Base-by-base conservation (phyloP, 2,113 vertebrate genomes). In the Caretta caretta region DNA sequence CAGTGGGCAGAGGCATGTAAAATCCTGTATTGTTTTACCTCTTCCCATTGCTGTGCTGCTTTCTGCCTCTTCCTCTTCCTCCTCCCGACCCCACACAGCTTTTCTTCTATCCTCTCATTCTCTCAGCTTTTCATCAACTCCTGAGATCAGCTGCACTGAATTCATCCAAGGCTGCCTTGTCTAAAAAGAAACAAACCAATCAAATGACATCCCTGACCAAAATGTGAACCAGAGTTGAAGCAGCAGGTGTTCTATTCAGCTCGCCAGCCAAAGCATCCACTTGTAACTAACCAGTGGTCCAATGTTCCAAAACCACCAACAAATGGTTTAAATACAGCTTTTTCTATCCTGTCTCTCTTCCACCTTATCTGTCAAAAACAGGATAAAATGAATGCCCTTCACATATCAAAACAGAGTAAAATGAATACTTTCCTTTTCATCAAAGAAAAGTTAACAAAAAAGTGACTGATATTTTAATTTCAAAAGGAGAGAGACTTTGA, bases 51-150 rank as follows among this genome's bases (percentile, higher is more conserved):
- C 65, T 10, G 16, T 72, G n/a, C 56, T 29, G 27, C 57, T 14
- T 31, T 31, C 27, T 29, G 27, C 53, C 53, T 49, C 54, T 29
- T 31, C 17, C 35, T n/a, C 4, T 35, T 16, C 4, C 29, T 4
- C 12, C 57, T 9, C 8, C 35, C 62, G 2, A 4, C 31, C 17
- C 35, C 8, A 20, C 35, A 5, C 17, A 10, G 1, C 2, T 13
- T 59, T 29, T 31, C 57, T 59, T 29, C 27, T 59, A 31, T 29
- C 25, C 10, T 59, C 27, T 59, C 27, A 59, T 13, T 13, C 25
- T 59, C 27, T 59, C 12, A 13, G 27, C 5, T 72, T 38, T 72
- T 72, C 65, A 69, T 38, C 16, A n/a, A n/a, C 38, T 20, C 65
- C 17, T 38, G 65, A 69, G 16, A 20, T 69, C 17, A 69, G 65